These are phyloP conservation scores for Tubulanus polymorphus DNA, from an alignment of 2,888 invertebrate species.

Conservation along the genomic window DNA sequence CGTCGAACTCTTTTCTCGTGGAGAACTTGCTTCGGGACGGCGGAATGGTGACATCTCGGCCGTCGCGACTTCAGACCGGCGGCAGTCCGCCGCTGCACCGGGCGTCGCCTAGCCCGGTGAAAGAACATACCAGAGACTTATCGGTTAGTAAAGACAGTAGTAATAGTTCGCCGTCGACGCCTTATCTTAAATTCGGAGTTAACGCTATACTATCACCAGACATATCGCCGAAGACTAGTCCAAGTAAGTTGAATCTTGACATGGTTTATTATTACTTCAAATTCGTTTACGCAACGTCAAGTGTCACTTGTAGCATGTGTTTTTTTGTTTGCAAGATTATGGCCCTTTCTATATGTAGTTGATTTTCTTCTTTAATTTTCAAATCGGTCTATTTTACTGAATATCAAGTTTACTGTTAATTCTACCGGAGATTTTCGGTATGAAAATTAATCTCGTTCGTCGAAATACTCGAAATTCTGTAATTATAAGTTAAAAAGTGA, in stretches of 20 bases:
- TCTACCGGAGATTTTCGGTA: no score
- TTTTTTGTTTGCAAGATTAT: neutral
- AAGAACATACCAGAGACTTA: neutral
- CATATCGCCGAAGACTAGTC: slow-evolving; percentile 26
- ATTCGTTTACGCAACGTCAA: no score
- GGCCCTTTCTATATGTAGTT: neutral
- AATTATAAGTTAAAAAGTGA: no score
- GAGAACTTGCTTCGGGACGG: slow-evolving; percentile 42
- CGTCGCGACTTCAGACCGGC: neutral
- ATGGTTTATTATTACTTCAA: no score
- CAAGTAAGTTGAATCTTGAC: no score
- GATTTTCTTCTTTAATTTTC: no score
- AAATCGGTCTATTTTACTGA: no score
- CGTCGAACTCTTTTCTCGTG: slow-evolving; percentile 38
- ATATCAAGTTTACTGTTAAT: no score
- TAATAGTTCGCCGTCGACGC: slow-evolving; percentile 19
- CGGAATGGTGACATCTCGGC: neutral
- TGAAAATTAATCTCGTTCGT: no score
- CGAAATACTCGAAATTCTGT: no score
- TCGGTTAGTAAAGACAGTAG: neutral
- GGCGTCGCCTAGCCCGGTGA: neutral
- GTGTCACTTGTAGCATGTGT: neutral
- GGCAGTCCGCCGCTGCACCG: slow-evolving; percentile 3
- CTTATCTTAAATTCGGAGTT: slow-evolving; percentile 45
- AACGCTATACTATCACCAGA: slow-evolving; percentile 44